Conservation (phyloP, 2,888 invertebrate genomes). For the Xylocampa areola region DNA sequence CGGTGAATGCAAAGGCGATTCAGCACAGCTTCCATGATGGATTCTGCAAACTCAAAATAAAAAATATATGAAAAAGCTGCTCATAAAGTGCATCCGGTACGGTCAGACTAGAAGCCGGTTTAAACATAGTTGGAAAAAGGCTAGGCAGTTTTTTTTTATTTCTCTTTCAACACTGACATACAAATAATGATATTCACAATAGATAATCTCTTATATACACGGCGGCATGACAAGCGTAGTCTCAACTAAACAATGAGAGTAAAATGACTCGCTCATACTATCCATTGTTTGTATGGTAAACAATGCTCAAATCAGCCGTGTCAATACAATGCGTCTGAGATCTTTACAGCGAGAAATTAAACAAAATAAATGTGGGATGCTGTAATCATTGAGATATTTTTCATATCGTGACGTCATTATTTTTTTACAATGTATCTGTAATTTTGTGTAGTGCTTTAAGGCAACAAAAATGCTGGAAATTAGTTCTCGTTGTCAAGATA, state of each 20-base stretch:
- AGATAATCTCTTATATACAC: slow-evolving; percentile 27
- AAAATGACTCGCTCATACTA: slow-evolving; percentile 22
- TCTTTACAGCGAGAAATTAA: slow-evolving; percentile 25
- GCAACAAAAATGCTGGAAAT: too few species aligned
- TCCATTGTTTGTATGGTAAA: slow-evolving; percentile 37
- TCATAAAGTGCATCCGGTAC: too few species aligned
- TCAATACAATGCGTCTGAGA: slow-evolving; percentile 42
- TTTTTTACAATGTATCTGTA: neutral
- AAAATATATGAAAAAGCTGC: too few species aligned
- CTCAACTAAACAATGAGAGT: slow-evolving; percentile 58
- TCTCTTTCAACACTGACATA: slow-evolving; percentile 6
- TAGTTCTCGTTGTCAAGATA: too few species aligned
- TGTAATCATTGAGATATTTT: slow-evolving; percentile 29
- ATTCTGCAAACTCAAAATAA: too few species aligned
- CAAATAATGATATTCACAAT: slow-evolving; percentile 27
- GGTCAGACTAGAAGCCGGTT: too few species aligned
- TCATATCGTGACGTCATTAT: slow-evolving; percentile 1
- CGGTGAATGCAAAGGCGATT: too few species aligned
- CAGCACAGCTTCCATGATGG: too few species aligned
- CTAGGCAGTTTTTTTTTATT: too few species aligned
- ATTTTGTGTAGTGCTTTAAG: too few species aligned
- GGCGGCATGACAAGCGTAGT: slow-evolving; percentile 19
- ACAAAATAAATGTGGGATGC: slow-evolving; percentile 29
- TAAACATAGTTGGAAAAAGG: too few species aligned
- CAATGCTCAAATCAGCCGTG: slow-evolving; percentile 40